Percentiles rank a stretch among this genome's conserved stretches.
These are phyloP conservation scores for Yponomeuta malinellus DNA, from an alignment of 2,888 invertebrate species.

Conservation along the genomic window DNA sequence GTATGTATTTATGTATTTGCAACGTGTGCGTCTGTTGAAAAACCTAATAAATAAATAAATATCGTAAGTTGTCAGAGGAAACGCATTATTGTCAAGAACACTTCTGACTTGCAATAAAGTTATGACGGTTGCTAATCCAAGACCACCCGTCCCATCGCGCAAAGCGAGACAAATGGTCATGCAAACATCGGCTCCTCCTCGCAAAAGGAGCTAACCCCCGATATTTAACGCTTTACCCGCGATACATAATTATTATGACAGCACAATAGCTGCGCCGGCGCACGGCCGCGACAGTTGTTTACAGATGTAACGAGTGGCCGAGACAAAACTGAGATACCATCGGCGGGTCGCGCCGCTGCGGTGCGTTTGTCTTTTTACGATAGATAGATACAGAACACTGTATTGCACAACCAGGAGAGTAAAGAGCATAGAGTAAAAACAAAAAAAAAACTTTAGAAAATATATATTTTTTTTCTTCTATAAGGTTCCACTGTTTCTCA, in stretches of 20 bases:
- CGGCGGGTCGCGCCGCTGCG: background rate
- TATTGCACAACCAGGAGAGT: too few relatives aligned
- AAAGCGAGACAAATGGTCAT: background rate
- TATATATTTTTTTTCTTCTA: too few relatives aligned
- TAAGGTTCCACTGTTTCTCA: too few relatives aligned
- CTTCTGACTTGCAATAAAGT: background rate
- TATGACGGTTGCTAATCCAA: background rate
- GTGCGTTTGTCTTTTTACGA: background rate
- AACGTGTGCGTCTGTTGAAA: too few relatives aligned
- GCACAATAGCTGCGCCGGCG: slow-evolving; percentile 44
- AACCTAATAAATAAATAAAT: too few relatives aligned
- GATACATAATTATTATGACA: slow-evolving; percentile 68
- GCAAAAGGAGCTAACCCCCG: slow-evolving; percentile 23
- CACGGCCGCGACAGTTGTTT: slow-evolving; percentile 28
- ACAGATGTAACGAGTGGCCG: slow-evolving; percentile 16
- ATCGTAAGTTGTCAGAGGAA: too few relatives aligned
- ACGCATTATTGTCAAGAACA: too few relatives aligned
- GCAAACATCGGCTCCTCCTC: slow-evolving; percentile 2
- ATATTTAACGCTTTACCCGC: slow-evolving; percentile 50
- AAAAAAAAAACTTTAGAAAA: too few relatives aligned
- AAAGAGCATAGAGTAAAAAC: too few relatives aligned
- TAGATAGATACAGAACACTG: too few relatives aligned
- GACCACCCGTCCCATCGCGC: background rate
- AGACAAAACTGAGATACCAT: slow-evolving; percentile 14
- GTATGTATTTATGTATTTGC: too few relatives aligned